Base-by-base conservation (phyloP, 1,140 invertebrate species). In the Macrostomum lignano region DNA sequence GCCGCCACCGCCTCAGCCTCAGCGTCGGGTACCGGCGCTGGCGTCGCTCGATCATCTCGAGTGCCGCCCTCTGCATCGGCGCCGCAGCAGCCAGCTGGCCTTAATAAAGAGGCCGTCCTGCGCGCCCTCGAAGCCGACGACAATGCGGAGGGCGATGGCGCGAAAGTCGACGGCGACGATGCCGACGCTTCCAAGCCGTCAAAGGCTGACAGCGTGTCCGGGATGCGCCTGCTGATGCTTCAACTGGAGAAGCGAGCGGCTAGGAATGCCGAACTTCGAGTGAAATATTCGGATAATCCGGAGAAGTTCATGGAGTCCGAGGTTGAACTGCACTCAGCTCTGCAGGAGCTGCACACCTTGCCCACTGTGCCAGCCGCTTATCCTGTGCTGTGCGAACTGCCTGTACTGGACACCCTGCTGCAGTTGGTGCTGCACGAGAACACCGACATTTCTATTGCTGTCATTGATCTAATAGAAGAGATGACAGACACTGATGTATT, bases 261-360 rank as follows among this genome's bases (percentile, higher is more conserved):
- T 0, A 81, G 73, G 55, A 98, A 98, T 54, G 74, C 88, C 51
- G 86, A 96, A 62, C 79, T 91, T 71, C 66, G 91, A 43, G 91
- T 96, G 1, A 98, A 98, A 57, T 94, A 82, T 61, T 74, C 82
- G 2, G 86, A 94, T 55, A 69, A 74, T 43, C 79, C 91, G 24
- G 77, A 91, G 50, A 88, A 86, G 68, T 98, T 98, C 58, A 91
- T 98, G 82, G 86, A 96, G 43, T 91, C 84, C 31, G 91, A 98
- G 64, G 60, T 96, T 7, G 82, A 93, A 57, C 57, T 93, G 25
- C 76, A 88, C 58, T 74, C 78, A 45, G 69, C 72, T 2, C 65
- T 93, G 38, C 71, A 93, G 60, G 60, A 94, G 49, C 65, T 98
- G 47, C 78, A 91, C 60, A 71, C 73, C 7, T 63, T 98, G 14